Conservation (phyloP, 2,797 vertebrate species). For the Cossypha caffra region DNA sequence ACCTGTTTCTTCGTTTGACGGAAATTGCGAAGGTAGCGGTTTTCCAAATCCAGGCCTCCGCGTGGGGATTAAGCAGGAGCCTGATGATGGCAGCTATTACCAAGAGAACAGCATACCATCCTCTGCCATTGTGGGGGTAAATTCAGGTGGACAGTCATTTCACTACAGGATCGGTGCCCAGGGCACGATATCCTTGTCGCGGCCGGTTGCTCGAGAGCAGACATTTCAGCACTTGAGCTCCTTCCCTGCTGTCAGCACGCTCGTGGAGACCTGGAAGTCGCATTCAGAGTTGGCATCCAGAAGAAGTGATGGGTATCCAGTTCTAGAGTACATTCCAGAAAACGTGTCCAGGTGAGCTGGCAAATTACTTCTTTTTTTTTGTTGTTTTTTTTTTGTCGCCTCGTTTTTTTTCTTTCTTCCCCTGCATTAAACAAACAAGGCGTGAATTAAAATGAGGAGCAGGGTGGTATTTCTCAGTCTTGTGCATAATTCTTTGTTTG, state of each 20-base stretch:
- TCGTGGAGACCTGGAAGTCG: slow-evolving; percentile 96
- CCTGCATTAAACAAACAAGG: background rate
- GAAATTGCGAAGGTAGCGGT: slow-evolving; percentile 87
- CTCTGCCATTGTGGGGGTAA: slow-evolving; percentile 97
- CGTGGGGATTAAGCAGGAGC: slow-evolving; percentile 96
- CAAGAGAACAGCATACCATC: slow-evolving; percentile 90
- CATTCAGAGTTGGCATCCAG: slow-evolving; percentile 84
- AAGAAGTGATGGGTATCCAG: slow-evolving; percentile 89
- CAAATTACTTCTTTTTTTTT: background rate
- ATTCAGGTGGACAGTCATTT: slow-evolving; percentile 98
- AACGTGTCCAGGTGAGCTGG: slow-evolving; percentile 83
- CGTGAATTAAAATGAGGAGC: background rate
- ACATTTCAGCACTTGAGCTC: slow-evolving; percentile 95
- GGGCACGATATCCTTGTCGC: slow-evolving; percentile 95
- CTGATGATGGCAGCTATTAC: slow-evolving; percentile 92
- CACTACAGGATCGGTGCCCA: slow-evolving; percentile 99
- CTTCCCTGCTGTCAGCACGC: slow-evolving; percentile 91
- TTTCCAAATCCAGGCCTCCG: slow-evolving; percentile 89
- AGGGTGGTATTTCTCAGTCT: background rate
- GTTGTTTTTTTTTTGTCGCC: background rate
- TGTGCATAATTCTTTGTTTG: background rate
- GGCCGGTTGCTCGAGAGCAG: slow-evolving; percentile 91
- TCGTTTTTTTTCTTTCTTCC: background rate
- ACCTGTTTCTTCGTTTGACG: slow-evolving; percentile 90
- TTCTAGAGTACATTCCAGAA: slow-evolving; percentile 94